Evolutionary conservation across 2,113 vertebrate species (phyloP), one percentile per base, ranked within the genome.

Genomic region (Peromyscus polionotus): DNA sequence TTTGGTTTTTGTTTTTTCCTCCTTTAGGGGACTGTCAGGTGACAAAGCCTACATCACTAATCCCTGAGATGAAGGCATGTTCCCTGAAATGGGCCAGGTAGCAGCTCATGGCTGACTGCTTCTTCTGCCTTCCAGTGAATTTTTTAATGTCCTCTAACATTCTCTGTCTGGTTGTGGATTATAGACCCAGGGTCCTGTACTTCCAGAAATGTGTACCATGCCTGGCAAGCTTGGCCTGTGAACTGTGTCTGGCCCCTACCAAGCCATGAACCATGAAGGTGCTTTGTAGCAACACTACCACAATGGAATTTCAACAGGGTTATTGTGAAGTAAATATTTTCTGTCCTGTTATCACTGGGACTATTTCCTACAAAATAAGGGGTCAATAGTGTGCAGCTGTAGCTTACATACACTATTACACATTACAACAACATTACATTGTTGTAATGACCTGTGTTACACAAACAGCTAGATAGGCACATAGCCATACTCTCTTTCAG

Each of bases 1-100:
- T 42, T 42, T 42, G n/a, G n/a, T 45, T 45, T 45, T 48, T 42
- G 42, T 42, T 42, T 42, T 42, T 42, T 42, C 39, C 39, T 3
- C 72, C 48, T 33, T 73, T 57, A 65, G 16, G 9, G 10, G 20
- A 31, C 4, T 85, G 63, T 24, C 28, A 65, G 33, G 89, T 51
- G 17, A 28, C 65, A 84, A 36, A 33, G 19, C 7, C 19, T 61
- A 57, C 81, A 7, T 8, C 3, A 0, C 5, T 24, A 8, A 39
- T 54, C 70, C 45, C 26, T n/a, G 5, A 11, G n/a, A 13, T 10
- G 3, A 10, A 75, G 22, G 33, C 13, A 0, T 7, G 0, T 33
- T 51, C 10, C 12, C 26, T n/a, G 5, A 11, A 45, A 13, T 10
- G 3, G 6, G n/a, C 67, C 13, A 67, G 26, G 33, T 45, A 31